phyloP scores from a whole-genome alignment of 2,113 vertebrate species.

The Macroglossus sobrinus region DNA sequence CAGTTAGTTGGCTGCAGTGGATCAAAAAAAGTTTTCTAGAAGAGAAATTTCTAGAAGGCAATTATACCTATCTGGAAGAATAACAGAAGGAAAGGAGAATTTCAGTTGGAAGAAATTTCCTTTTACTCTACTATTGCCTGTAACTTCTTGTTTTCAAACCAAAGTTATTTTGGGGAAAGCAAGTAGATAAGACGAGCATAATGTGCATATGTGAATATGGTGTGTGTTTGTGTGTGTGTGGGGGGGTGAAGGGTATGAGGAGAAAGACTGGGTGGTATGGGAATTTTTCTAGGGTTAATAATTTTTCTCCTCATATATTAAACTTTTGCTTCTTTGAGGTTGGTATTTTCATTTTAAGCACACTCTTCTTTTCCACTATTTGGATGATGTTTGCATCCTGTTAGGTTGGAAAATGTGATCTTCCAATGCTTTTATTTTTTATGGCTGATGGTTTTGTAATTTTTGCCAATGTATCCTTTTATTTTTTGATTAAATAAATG shows the following conservation, averaged over 20 bases:
- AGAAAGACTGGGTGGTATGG: neutral
- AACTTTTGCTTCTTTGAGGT: neutral
- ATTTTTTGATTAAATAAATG: constrained; percentile 14
- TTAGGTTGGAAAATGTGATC: neutral
- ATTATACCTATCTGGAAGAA: neutral
- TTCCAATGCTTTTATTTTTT: neutral
- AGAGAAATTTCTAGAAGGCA: neutral
- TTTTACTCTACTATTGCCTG: neutral
- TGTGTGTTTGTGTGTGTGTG: neutral
- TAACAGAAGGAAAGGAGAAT: neutral
- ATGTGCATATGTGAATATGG: neutral
- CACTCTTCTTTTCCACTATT: neutral
- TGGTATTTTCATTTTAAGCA: neutral
- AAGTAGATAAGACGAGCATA: neutral
- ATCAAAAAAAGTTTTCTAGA: neutral
- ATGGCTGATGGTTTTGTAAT: neutral
- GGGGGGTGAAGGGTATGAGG: neutral
- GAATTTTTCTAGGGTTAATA: neutral
- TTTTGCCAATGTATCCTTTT: neutral
- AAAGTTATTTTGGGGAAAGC: neutral
- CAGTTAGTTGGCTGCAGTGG: neutral
- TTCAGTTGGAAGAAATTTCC: neutral
- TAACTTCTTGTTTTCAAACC: neutral
- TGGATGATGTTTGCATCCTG: neutral
- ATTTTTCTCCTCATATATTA: neutral